Conservation (phyloP, 2,113 vertebrate genomes). For the Crotalus helleri region DNA sequence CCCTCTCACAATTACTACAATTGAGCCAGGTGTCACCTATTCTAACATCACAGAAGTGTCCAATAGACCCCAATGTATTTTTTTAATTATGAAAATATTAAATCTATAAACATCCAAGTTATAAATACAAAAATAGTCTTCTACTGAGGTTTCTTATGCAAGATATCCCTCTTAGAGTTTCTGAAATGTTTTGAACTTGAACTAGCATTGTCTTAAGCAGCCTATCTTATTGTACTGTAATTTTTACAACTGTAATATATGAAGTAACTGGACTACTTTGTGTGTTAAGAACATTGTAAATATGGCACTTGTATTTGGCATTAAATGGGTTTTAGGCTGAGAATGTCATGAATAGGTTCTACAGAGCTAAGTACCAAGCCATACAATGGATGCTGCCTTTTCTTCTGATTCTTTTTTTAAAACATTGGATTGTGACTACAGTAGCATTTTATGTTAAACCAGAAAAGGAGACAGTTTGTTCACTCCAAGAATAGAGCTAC, state of each 20-base stretch:
- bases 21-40: neutral
- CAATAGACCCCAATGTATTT: neutral
- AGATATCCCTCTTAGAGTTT: neutral
- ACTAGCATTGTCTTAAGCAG: neutral
- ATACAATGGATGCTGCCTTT: neutral
- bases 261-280: neutral
- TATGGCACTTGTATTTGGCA: neutral
- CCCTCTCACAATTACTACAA: neutral
- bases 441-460: neutral
- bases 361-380: neutral
- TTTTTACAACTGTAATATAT: neutral
- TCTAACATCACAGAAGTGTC: neutral
- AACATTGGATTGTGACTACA: neutral
- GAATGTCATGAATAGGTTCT: neutral
- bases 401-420: neutral
- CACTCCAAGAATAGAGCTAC: too few relatives aligned
- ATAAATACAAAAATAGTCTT: neutral
- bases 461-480: neutral
- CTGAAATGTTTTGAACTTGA: constrained; percentile 11
- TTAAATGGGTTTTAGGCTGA: neutral
- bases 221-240: neutral
- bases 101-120: neutral
- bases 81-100: neutral
- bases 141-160: neutral
- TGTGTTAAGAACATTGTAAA: neutral